Evolutionary conservation across 2,888 invertebrate species (phyloP), one percentile per base, ranked within the genome.

Genomic region (Cremastobaeus sp.): DNA sequence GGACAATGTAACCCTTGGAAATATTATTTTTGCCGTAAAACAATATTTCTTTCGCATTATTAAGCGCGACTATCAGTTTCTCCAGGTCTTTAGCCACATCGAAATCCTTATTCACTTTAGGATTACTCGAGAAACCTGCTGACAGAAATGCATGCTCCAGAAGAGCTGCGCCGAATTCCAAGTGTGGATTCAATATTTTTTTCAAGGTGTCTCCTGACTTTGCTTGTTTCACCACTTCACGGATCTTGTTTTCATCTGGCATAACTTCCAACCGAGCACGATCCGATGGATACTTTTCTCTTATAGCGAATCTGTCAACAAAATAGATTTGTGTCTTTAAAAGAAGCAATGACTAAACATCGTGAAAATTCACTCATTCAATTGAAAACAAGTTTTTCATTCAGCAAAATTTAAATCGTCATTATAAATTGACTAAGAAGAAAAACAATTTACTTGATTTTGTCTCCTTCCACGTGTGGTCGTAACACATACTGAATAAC

Each of bases 401-500:
- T n/a, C n/a, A n/a, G n/a, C n/a, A n/a, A n/a, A n/a, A n/a, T n/a
- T n/a, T n/a, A n/a, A n/a, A n/a, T n/a, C n/a, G n/a, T n/a, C n/a
- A n/a, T n/a, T n/a, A n/a, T n/a, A n/a, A n/a, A n/a, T n/a, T n/a
- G n/a, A n/a, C n/a, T n/a, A n/a, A n/a, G n/a, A n/a, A n/a, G n/a
- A n/a, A n/a, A n/a, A n/a, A n/a, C n/a, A n/a, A n/a, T n/a, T 25
- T 8, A 92, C 92, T 92, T 91, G 12, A 95, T 88, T 88, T 96
- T 95, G 83, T 98, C 97, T 1, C 95, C 96, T 88, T 98, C 97
- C 1, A 93, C 93, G 81, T 98, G 94, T 0, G 97, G 97, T 32
- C 98, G 90, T 1, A 99, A 89, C n/a, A 99, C 93, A 88, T 97
- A 96, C 6, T 99, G 89, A 82, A 98, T 99, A 0, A 91, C 94